Conservation (phyloP, 1,140 invertebrate species). For the Macrotrachela quadricornifera region DNA sequence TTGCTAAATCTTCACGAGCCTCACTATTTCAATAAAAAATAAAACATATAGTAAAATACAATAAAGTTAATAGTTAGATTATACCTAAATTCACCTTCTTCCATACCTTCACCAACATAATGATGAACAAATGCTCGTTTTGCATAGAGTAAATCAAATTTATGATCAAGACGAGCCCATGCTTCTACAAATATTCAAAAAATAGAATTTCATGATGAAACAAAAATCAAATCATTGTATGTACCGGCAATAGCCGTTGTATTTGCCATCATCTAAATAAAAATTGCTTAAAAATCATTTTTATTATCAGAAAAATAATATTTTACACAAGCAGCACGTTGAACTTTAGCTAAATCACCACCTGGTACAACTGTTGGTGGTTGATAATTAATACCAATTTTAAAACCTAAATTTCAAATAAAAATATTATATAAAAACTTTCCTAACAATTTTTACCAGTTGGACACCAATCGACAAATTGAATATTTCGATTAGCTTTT, state of each 20-base stretch:
- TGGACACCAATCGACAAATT: slow-evolving; percentile 11
- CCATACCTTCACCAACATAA: slow-evolving; percentile 33
- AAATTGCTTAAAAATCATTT: too few species aligned
- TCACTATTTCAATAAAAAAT: slow-evolving; percentile 6
- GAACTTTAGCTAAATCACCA: slow-evolving; percentile 40
- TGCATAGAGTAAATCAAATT: slow-evolving; percentile 13
- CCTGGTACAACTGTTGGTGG: slow-evolving; percentile 48
- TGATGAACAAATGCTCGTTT: slow-evolving; percentile 13
- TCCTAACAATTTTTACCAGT: neutral
- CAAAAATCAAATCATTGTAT: slow-evolving; percentile 12
- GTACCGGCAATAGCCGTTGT: slow-evolving; percentile 46
- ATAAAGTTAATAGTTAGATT: too few species aligned
- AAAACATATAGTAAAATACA: too few species aligned
- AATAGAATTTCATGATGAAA: slow-evolving; percentile 56
- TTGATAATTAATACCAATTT: slow-evolving; percentile 55
- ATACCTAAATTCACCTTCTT: slow-evolving; percentile 28
- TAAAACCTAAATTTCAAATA: slow-evolving; percentile 11
- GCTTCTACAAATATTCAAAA: slow-evolving; percentile 53
- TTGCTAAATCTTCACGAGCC: slow-evolving; percentile 16
- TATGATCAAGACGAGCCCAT: slow-evolving; percentile 42
- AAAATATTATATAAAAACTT: too few species aligned
- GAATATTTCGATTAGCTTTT: slow-evolving; percentile 10
- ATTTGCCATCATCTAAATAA: slow-evolving; percentile 45
- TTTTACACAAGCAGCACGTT: slow-evolving; percentile 41
- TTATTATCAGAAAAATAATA: too few species aligned